These are phyloP conservation scores for Procavia capensis DNA, from an alignment of 2,113 vertebrate genomes.

Conservation along the genomic window DNA sequence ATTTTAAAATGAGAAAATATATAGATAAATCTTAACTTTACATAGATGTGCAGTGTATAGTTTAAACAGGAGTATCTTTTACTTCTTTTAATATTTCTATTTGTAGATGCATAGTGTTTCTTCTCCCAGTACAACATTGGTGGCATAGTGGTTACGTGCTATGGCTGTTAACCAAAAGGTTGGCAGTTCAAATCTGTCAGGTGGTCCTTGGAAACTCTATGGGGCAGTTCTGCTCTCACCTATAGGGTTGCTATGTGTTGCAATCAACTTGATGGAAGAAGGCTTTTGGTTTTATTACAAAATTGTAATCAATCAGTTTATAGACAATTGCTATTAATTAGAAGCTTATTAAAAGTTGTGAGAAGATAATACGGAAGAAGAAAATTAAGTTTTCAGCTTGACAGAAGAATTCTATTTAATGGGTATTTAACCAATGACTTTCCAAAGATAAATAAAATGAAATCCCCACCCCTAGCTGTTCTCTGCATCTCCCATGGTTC, in stretches of 20 bases:
- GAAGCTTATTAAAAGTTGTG: background rate
- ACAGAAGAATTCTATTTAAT: background rate
- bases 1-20: background rate
- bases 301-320: background rate
- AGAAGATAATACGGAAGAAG: background rate
- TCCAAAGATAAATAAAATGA: background rate
- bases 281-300: too few species aligned
- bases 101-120: background rate
- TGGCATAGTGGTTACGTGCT: too few species aligned
- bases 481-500: background rate
- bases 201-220: too few species aligned
- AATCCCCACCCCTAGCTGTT: background rate
- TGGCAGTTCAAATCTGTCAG: too few species aligned
- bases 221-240: too few species aligned
- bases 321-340: background rate
- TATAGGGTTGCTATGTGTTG: too few species aligned
- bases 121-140: too few species aligned
- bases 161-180: too few species aligned
- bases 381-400: slow-evolving; percentile 11
- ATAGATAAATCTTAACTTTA: slow-evolving; percentile 49
- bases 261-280: too few species aligned
- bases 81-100: background rate
- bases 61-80: slow-evolving; percentile 15
- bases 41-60: slow-evolving; percentile 28
- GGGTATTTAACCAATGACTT: too few species aligned